A percentile compares a stretch with the other conserved stretches of the same genome.
Conservation (phyloP, 2,113 vertebrate species). For the Riparia riparia region DNA sequence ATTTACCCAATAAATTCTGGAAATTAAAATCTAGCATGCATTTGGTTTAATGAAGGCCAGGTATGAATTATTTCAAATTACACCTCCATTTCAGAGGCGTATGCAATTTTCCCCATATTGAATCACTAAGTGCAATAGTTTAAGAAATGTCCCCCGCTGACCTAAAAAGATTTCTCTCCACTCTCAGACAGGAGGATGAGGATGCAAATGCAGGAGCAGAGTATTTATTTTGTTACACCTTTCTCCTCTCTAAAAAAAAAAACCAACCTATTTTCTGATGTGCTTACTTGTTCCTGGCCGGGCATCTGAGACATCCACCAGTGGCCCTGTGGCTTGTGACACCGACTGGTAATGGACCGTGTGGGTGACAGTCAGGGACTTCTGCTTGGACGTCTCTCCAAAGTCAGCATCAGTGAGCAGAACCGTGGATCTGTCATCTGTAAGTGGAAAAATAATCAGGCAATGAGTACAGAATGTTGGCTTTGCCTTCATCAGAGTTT, state of each 20-base stretch:
- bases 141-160: background rate
- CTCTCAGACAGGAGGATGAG: background rate
- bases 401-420: slow-evolving; percentile 96
- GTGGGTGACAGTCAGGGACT: slow-evolving; percentile 97
- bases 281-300: slow-evolving; percentile 98
- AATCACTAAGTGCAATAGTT: background rate
- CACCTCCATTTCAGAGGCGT: background rate
- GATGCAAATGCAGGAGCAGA: background rate
- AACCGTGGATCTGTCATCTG: slow-evolving; percentile 96
- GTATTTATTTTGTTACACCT: background rate
- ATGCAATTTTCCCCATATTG: background rate
- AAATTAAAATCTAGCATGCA: slow-evolving; percentile 32
- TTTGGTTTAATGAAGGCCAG: slow-evolving; percentile 33
- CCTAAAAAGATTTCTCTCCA: background rate
- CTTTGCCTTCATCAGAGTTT: background rate
- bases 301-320: slow-evolving; percentile 97
- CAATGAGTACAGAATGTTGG: background rate
- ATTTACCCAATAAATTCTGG: slow-evolving; percentile 52
- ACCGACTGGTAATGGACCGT: slow-evolving; percentile 98
- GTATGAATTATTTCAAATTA: slow-evolving; percentile 36
- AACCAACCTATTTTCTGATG: background rate
- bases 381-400: slow-evolving; percentile 94
- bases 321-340: slow-evolving; percentile 94
- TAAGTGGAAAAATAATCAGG: background rate
- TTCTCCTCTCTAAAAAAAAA: background rate